Percentiles rank a stretch among this genome's conserved stretches.
Evolutionary conservation across 1,140 invertebrate species (phyloP).

Genomic region (Theocolax elegans): DNA sequence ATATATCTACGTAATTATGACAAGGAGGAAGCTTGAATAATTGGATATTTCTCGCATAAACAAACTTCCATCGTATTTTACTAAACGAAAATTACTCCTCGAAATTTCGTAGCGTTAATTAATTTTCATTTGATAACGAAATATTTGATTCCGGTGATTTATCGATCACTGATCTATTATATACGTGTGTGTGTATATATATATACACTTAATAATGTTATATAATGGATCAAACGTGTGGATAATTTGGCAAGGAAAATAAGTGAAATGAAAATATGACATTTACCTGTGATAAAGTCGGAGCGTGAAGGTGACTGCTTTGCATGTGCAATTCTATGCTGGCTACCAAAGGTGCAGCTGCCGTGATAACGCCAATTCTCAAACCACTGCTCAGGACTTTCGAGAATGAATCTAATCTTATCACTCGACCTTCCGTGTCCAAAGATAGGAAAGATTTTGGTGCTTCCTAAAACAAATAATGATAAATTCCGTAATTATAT

Average conservation of each 20-base stretch:
- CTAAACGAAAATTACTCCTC: no score
- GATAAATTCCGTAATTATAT: no score
- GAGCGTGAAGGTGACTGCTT: slow-evolving; percentile 77
- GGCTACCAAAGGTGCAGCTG: slow-evolving; percentile 71
- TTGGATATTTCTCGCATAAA: neutral
- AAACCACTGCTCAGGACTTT: slow-evolving; percentile 82
- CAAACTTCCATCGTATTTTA: neutral
- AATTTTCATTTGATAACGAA: no score
- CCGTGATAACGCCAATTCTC: slow-evolving; percentile 78
- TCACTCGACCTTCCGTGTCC: slow-evolving; percentile 80
- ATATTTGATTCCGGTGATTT: no score
- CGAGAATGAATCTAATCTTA: slow-evolving; percentile 84
- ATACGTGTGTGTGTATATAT: neutral
- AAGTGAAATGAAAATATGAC: neutral
- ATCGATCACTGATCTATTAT: neutral
- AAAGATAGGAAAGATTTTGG: slow-evolving; percentile 78
- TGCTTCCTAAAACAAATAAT: slow-evolving; percentile 62
- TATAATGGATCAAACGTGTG: no score
- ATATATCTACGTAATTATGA: no score
- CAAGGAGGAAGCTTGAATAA: neutral
- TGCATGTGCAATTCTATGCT: slow-evolving; percentile 78
- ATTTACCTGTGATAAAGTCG: slow-evolving; percentile 76
- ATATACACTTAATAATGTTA: no score
- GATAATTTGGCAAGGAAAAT: no score
- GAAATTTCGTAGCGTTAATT: no score